phyloP scores from a whole-genome alignment of 1,140 invertebrate species.

The Drosophila simulans region DNA sequence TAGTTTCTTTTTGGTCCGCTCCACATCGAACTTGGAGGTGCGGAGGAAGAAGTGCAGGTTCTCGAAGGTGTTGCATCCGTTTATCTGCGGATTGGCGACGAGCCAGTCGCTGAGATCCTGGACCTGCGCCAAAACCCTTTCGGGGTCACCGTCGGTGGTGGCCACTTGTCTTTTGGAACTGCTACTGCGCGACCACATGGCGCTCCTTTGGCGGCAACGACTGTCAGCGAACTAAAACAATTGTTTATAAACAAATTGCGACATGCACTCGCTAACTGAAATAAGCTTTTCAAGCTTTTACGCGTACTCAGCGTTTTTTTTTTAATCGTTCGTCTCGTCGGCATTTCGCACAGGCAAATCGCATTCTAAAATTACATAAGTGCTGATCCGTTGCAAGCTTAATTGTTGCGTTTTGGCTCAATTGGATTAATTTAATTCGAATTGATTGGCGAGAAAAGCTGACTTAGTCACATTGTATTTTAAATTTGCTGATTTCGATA shows the following conservation, averaged over 20 bases:
- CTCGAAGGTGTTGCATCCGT: slow-evolving; percentile 85
- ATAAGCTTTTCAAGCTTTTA: slow-evolving; percentile 39
- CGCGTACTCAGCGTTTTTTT: slow-evolving; percentile 3
- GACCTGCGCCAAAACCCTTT: slow-evolving; percentile 51
- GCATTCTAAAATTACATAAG: slow-evolving; percentile 26
- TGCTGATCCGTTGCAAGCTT: slow-evolving; percentile 37
- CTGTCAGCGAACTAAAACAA: slow-evolving; percentile 33
- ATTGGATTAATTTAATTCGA: slow-evolving; percentile 40
- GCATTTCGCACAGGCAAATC: slow-evolving; percentile 8
- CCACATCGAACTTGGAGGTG: slow-evolving; percentile 87
- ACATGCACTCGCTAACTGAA: slow-evolving; percentile 9
- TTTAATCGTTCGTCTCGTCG: slow-evolving; percentile 15
- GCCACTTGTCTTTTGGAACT: slow-evolving; percentile 24
- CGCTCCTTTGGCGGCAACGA: slow-evolving; percentile 17
- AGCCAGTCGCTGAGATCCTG: slow-evolving; percentile 73
- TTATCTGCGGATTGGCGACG: slow-evolving; percentile 73
- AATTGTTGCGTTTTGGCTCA: slow-evolving; percentile 30
- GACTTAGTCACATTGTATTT: slow-evolving; percentile 10
- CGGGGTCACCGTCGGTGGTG: slow-evolving; percentile 28
- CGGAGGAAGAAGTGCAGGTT: slow-evolving; percentile 87
- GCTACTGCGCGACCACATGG: slow-evolving; percentile 44
- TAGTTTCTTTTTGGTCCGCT: slow-evolving; percentile 86
- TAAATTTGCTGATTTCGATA: slow-evolving; percentile 27
- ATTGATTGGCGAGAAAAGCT: slow-evolving; percentile 26
- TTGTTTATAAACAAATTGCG: slow-evolving; percentile 43